Conservation (phyloP, 2,113 vertebrate species). For the Hippolais icterina region DNA sequence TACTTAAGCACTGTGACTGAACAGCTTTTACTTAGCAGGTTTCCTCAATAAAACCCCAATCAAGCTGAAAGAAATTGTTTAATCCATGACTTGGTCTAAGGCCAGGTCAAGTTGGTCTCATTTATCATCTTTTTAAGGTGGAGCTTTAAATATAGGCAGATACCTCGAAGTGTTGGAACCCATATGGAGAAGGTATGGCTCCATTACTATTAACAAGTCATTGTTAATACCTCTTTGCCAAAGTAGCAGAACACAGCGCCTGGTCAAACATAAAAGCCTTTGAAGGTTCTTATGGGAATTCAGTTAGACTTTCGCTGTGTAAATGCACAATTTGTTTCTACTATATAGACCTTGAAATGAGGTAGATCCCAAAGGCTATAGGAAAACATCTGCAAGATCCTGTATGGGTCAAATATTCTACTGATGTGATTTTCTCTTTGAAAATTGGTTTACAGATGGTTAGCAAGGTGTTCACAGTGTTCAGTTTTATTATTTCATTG, state of each 20-base stretch:
- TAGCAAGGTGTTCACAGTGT: conserved; percentile 56
- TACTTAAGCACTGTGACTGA: conserved; percentile 74
- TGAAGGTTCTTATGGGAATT: conserved; percentile 69
- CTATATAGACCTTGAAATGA: conserved; percentile 76
- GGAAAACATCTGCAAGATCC: conserved; percentile 71
- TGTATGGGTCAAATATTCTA: conserved; percentile 65
- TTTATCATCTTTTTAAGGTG: conserved; percentile 80
- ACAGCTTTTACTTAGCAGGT: conserved; percentile 72
- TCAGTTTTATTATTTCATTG: conserved; percentile 47
- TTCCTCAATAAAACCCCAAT: conserved; percentile 77
- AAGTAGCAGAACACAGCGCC: conserved; percentile 71
- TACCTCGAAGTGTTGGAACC: conserved; percentile 36
- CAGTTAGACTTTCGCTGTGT: conserved; percentile 55
- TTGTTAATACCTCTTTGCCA: conserved; percentile 74
- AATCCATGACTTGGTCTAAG: conserved; percentile 71
- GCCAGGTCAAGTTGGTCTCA: conserved; percentile 80
- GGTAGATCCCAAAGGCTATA: conserved; percentile 57
- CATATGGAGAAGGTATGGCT: conserved; percentile 70
- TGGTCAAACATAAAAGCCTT: conserved; percentile 72
- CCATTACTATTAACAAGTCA: conserved; percentile 58
- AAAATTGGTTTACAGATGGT: conserved; percentile 64
- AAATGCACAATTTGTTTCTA: conserved; percentile 76
- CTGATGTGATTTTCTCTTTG: conserved; percentile 69
- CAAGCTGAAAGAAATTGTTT: conserved; percentile 80
- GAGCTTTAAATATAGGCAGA: conserved; percentile 74